Evolutionary conservation across 2,797 vertebrate genomes (phyloP).

Genomic region (Cetoscarus ocellatus): DNA sequence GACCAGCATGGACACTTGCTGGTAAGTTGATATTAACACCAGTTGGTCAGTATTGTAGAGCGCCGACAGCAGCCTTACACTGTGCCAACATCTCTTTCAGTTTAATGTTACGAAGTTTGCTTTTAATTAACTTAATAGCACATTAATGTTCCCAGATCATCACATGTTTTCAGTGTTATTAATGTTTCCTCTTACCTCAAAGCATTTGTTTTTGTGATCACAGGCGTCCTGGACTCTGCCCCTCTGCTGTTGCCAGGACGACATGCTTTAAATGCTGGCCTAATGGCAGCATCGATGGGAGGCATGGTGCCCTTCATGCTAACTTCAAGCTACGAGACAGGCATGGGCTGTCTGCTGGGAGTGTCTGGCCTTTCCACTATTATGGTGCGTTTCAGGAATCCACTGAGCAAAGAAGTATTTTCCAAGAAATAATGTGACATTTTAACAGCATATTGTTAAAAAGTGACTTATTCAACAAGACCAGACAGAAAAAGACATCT

Average conservation of each 20-base stretch:
- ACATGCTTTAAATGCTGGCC: slow-evolving; percentile 78
- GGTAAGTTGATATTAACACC: no score
- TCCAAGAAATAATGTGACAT: background rate
- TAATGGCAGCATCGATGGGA: slow-evolving; percentile 81
- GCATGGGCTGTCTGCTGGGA: slow-evolving; percentile 79
- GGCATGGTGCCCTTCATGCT: slow-evolving; percentile 82
- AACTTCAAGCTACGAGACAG: slow-evolving; percentile 77
- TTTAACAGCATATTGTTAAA: background rate
- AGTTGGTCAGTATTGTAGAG: no score
- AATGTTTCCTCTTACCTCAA: no score
- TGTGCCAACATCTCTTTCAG: no score
- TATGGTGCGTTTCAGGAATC: slow-evolving; percentile 70
- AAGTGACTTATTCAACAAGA: no score
- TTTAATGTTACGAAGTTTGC: no score
- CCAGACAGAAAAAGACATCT: no score
- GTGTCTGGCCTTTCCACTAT: slow-evolving; percentile 85
- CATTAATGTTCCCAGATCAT: no score
- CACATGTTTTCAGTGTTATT: background rate
- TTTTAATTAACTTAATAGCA: no score
- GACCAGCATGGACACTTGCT: no score
- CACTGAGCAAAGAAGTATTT: background rate
- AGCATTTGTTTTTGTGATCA: background rate
- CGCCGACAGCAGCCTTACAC: no score
- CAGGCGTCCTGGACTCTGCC: slow-evolving; percentile 78
- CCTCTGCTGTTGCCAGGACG: slow-evolving; percentile 84